Conservation (phyloP, 1,140 invertebrate genomes). For the Diabrotica virgifera region DNA sequence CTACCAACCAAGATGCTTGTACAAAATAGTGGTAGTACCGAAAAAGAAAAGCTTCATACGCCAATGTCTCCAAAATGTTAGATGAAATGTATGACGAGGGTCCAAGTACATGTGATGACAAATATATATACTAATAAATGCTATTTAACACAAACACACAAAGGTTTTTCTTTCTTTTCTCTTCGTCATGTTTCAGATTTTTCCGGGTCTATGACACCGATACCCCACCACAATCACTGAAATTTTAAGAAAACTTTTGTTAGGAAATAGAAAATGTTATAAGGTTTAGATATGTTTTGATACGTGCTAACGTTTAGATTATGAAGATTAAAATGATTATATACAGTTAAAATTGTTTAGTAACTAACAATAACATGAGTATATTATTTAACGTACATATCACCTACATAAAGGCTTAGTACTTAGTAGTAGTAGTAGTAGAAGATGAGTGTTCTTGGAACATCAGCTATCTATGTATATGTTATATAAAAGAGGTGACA, state of each 20-base stretch:
- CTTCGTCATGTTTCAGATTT: constrained; percentile 47
- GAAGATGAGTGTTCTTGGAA: too few relatives aligned
- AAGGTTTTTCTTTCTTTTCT: constrained; percentile 13
- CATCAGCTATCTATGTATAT: too few relatives aligned
- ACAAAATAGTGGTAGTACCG: too few relatives aligned
- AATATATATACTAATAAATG: constrained; percentile 22
- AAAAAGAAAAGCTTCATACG: too few relatives aligned
- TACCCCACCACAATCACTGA: constrained; percentile 40
- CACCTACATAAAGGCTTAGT: too few relatives aligned
- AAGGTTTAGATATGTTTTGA: constrained; percentile 42
- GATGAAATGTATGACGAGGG: constrained; percentile 24
- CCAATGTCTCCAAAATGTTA: background rate
- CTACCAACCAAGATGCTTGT: too few relatives aligned
- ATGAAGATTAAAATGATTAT: too few relatives aligned
- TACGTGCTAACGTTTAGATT: constrained; percentile 32
- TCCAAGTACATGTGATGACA: constrained; percentile 29
- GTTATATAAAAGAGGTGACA: too few relatives aligned
- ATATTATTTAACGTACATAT: too few relatives aligned
- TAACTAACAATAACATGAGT: too few relatives aligned
- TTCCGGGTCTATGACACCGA: constrained; percentile 47
- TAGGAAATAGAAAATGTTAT: constrained; percentile 16
- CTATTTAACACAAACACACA: constrained; percentile 7
- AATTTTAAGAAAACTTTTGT: constrained; percentile 15
- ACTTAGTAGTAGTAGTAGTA: too few relatives aligned
- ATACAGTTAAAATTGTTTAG: too few relatives aligned